Conservation (phyloP, 1,140 invertebrate species). For the Hycleus phaleratus region DNA sequence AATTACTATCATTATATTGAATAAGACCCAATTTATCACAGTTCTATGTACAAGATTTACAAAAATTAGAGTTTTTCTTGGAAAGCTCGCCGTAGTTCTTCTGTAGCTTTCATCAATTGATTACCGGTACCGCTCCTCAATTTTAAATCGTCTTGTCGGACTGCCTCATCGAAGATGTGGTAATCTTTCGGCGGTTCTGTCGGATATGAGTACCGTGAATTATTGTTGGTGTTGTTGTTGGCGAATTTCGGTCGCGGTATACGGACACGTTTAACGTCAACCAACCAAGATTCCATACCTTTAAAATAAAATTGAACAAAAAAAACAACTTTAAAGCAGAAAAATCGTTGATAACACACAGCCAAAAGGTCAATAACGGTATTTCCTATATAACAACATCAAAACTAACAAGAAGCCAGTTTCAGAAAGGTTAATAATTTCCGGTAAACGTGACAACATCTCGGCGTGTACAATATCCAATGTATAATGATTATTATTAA, state of each 20-base stretch:
- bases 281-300: slow-evolving; percentile 71
- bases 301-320: not conserved
- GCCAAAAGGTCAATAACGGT: too few relatives aligned
- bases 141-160: slow-evolving; percentile 38
- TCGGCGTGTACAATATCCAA: too few relatives aligned
- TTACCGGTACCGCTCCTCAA: slow-evolving; percentile 38
- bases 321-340: not conserved
- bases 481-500: too few relatives aligned
- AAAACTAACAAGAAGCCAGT: too few relatives aligned
- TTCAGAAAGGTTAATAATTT: too few relatives aligned
- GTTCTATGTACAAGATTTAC: slow-evolving; percentile 17
- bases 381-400: too few relatives aligned
- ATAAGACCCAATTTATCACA: slow-evolving; percentile 13
- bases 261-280: slow-evolving; percentile 70
- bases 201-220: slow-evolving; percentile 36
- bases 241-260: slow-evolving; percentile 79
- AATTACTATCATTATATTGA: not conserved
- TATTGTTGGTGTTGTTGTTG: slow-evolving; percentile 31
- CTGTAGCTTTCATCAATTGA: slow-evolving; percentile 60
- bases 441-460: too few relatives aligned
- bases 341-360: slow-evolving; percentile 1
- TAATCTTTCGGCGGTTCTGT: slow-evolving; percentile 61
- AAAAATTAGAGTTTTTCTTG: slow-evolving; percentile 62
- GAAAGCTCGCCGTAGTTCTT: slow-evolving; percentile 60
- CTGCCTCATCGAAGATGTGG: slow-evolving; percentile 43